Conservation (phyloP, 2,797 vertebrate species). For the Lerista edwardsae region DNA sequence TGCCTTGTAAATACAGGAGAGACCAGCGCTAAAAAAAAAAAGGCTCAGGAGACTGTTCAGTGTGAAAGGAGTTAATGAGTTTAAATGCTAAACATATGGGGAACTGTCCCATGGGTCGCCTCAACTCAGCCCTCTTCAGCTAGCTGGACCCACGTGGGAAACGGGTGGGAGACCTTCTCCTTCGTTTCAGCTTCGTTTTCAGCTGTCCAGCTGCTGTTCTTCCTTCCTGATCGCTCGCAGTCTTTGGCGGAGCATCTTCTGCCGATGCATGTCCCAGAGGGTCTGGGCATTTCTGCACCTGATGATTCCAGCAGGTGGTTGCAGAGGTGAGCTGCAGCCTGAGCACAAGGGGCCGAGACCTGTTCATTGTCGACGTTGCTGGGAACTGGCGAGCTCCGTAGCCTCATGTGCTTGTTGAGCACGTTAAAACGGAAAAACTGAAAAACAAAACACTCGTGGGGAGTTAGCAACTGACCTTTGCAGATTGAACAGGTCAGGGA, state of each 20-base stretch:
- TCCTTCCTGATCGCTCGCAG: neutral
- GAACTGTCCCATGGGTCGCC: neutral
- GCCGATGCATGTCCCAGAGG: neutral
- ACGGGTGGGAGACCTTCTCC: too few species aligned
- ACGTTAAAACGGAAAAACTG: neutral
- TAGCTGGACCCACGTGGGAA: neutral
- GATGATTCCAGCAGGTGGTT: neutral
- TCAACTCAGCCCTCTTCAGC: neutral
- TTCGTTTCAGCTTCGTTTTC: too few species aligned
- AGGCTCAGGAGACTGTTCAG: neutral
- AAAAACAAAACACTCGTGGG: neutral
- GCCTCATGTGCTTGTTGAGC: neutral
- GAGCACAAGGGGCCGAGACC: neutral
- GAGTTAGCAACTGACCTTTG: neutral
- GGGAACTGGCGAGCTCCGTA: neutral
- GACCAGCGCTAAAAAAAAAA: neutral
- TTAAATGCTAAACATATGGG: neutral
- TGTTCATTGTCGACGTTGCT: too few species aligned
- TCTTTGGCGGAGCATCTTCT: neutral
- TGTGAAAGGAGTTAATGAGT: slow-evolving; percentile 1
- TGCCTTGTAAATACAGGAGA: neutral
- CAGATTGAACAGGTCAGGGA: neutral
- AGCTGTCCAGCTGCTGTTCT: too few species aligned
- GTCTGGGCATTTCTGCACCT: neutral
- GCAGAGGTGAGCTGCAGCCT: neutral